Conservation (phyloP, 2,797 vertebrate genomes). For the Chaetodon trifasciatus region DNA sequence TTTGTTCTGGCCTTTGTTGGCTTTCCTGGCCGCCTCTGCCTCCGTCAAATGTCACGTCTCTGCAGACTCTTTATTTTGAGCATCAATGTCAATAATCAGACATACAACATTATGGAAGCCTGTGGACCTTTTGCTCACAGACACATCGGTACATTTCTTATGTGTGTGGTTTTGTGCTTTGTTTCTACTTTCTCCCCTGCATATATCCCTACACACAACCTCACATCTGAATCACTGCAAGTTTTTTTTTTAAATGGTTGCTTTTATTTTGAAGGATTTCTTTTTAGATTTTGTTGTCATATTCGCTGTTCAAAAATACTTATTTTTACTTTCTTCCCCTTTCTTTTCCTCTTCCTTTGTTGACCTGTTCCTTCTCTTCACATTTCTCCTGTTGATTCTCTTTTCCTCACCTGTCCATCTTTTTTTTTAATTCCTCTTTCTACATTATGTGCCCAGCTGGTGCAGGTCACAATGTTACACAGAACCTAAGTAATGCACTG, state of each 20-base stretch:
- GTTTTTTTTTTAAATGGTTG: not conserved
- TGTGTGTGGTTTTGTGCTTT: constrained; percentile 46
- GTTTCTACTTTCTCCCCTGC: constrained; percentile 18
- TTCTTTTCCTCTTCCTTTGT: constrained; percentile 1
- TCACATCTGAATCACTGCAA: constrained; percentile 9
- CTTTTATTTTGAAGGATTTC: constrained; percentile 23
- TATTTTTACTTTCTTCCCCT: not conserved
- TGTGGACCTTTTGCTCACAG: constrained; percentile 69
- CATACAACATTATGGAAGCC: constrained; percentile 74
- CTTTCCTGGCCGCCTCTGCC: constrained; percentile 71
- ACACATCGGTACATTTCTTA: constrained; percentile 44
- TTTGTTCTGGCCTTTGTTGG: constrained; percentile 85
- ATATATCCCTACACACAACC: not conserved
- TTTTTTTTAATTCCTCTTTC: not conserved
- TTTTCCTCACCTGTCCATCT: not conserved
- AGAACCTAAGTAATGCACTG: not conserved
- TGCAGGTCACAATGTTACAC: too few relatives aligned
- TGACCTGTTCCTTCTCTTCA: not conserved
- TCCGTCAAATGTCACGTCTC: constrained; percentile 87
- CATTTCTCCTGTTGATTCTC: not conserved
- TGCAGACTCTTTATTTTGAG: constrained; percentile 80
- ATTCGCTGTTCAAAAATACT: not conserved
- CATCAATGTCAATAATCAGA: constrained; percentile 85
- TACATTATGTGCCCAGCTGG: not conserved
- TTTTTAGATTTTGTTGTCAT: not conserved